These are phyloP conservation scores for Lutjanus argentimaculatus DNA, from an alignment of 2,797 vertebrate species.

Conservation along the genomic window DNA sequence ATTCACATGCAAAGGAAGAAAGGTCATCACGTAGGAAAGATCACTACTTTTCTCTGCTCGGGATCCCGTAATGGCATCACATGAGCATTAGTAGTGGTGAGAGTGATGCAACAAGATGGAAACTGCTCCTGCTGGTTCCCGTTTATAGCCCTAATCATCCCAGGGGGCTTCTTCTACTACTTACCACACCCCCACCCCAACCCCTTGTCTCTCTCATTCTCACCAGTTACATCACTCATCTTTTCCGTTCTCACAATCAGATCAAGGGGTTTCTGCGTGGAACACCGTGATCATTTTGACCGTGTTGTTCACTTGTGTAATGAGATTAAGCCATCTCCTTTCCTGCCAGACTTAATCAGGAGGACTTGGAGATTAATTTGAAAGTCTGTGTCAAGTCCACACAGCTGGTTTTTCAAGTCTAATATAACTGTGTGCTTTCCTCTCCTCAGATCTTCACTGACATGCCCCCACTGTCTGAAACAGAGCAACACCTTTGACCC, in stretches of 20 bases:
- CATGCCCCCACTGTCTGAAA: constrained; percentile 96
- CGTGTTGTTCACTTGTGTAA: constrained; percentile 46
- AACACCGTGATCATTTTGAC: constrained; percentile 30
- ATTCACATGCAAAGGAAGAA: constrained; percentile 31
- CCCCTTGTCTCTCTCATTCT: constrained; percentile 35
- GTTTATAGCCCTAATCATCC: constrained; percentile 33
- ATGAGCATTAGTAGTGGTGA: constrained; percentile 42
- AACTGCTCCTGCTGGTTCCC: constrained; percentile 59
- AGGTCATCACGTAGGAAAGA: constrained; percentile 5
- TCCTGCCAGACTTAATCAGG: constrained; percentile 42
- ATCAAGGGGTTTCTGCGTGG: constrained; percentile 43
- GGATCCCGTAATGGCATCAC: constrained; percentile 38
- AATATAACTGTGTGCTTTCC: constrained; percentile 28
- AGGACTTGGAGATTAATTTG: constrained; percentile 35
- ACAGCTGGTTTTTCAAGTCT: constrained; percentile 2
- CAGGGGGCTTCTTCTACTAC: constrained; percentile 34
- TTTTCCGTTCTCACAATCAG: constrained; percentile 58
- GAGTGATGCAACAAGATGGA: constrained; percentile 82
- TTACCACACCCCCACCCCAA: constrained; percentile 27
- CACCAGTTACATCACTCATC: constrained; percentile 66
- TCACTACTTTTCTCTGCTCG: background rate
- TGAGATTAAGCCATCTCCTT: constrained; percentile 35
- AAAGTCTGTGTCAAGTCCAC: constrained; percentile 22
- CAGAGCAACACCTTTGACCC: constrained; percentile 99
- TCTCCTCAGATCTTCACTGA: constrained; percentile 92